phyloP scores from a whole-genome alignment of 2,888 invertebrate genomes.

The Sepioteuthis lessoniana region DNA sequence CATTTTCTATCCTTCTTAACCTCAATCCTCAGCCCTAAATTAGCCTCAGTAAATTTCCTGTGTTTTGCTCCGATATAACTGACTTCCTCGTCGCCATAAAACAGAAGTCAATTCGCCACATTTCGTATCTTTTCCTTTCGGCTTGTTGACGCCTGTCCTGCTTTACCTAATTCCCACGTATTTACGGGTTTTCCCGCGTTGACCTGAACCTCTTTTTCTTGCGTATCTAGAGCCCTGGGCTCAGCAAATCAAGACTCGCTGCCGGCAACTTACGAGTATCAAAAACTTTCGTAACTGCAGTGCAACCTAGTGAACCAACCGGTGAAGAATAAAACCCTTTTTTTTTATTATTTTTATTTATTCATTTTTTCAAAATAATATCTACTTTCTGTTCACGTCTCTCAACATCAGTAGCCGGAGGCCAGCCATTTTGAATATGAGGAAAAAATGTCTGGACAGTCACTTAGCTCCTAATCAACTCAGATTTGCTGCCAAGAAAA shows the following conservation, averaged over 20 bases:
- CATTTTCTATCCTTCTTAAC: too few species aligned
- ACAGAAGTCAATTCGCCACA: background rate
- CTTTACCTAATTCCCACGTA: too few species aligned
- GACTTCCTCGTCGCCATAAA: background rate
- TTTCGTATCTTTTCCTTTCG: background rate
- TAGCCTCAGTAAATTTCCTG: background rate
- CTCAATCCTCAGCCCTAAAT: background rate
- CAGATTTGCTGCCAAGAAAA: background rate
- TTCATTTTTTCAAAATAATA: background rate
- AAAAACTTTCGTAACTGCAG: background rate
- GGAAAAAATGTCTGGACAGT: background rate
- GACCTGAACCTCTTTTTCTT: too few species aligned
- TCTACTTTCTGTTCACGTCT: background rate
- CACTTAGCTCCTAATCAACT: slow-evolving; percentile 11
- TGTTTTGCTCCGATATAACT: background rate
- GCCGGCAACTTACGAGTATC: background rate
- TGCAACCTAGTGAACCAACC: background rate
- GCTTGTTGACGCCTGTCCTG: background rate
- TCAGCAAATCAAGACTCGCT: background rate
- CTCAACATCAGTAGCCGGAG: background rate
- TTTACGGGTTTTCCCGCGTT: too few species aligned
- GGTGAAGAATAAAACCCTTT: background rate
- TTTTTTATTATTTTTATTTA: background rate
- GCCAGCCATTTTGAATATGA: background rate
- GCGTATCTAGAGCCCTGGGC: too few species aligned